Evolutionary conservation across 2,113 vertebrate genomes (phyloP), one percentile per base, ranked within the genome.

Genomic region (Genyomyrus donnyi): DNA sequence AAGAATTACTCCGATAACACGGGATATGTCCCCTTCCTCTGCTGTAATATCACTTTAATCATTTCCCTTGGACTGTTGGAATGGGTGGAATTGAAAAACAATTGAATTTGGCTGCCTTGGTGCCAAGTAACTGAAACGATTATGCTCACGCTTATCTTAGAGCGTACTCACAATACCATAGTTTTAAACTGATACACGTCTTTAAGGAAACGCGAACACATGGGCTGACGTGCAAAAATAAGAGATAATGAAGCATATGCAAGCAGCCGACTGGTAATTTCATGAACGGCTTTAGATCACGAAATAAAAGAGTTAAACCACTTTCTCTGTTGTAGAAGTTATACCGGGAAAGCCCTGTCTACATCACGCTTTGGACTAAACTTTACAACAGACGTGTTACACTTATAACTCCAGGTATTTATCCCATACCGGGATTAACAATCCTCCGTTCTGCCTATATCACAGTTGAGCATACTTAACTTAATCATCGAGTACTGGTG

Each of bases 371-470:
- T 66, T 70, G 46, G 42, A 77, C 45, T 80, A 80, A 48, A 89
- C 48, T 80, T 80, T 80, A 48, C 88, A 7, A 39, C 46, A 89
- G 70, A 53, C 88, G 19, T 83, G 88, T 74, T 48, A 83, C 27
- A 89, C 48, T 53, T 89, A 52, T 53, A 89, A 52, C 48, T 70
- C 21, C 48, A 27, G 70, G 88, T 80, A 89, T 80, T 52, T 42
- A 42, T 89, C 46, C 70, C 88, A 35, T 13, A 83, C 48, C 48
- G 19, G 35, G 80, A 31, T 39, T 49, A 27, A 74, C 46, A 27
- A 45, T 77, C n/a, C 17, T 48, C 88, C 45, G 1, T 49, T 24
- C 66, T 50, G 53, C 45, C 13, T 35, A 52, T 87, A 53, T 27
- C 49, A 31, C 31, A 80, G 88, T 45, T 83, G 10, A 27, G 21